phyloP scores from a whole-genome alignment of 2,888 invertebrate species.

The Byasa hedistus region DNA sequence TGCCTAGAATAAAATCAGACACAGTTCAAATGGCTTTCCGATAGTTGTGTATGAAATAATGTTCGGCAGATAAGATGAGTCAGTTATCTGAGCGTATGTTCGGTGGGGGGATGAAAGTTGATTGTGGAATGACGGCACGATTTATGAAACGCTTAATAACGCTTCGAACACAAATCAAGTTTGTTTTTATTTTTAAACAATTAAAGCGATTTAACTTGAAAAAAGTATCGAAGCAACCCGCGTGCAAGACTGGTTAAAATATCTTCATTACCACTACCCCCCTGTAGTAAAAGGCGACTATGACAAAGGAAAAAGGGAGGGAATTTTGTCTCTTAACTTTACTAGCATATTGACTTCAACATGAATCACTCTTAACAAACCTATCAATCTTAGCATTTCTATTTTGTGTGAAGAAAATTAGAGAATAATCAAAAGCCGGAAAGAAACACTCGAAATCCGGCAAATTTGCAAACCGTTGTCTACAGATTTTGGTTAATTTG shows the following conservation, averaged over 20 bases:
- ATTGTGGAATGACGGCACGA: slow-evolving; percentile 39
- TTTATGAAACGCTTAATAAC: slow-evolving; percentile 10
- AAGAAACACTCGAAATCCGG: background rate
- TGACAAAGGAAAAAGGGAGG: too few relatives aligned
- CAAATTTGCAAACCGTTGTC: background rate
- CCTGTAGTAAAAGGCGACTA: too few relatives aligned
- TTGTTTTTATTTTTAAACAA: background rate
- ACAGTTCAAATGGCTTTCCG: slow-evolving; percentile 76
- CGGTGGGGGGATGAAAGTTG: slow-evolving; percentile 38
- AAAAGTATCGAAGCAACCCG: too few relatives aligned
- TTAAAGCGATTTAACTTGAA: background rate
- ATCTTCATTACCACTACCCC: too few relatives aligned
- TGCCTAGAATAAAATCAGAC: slow-evolving; percentile 80
- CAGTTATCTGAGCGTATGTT: slow-evolving; percentile 65
- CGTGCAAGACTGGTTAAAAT: too few relatives aligned
- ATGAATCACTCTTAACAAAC: too few relatives aligned
- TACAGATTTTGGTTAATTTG: background rate
- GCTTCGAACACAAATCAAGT: slow-evolving; percentile 4
- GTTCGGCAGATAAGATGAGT: slow-evolving; percentile 69
- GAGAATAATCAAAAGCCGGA: background rate
- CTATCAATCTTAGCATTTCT: too few relatives aligned
- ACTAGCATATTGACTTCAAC: too few relatives aligned
- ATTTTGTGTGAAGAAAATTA: background rate
- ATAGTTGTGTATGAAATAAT: slow-evolving; percentile 79
- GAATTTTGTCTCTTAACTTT: too few relatives aligned